phyloP scores from a whole-genome alignment of 2,888 invertebrate genomes.

The Plemyria rubiginata region DNA sequence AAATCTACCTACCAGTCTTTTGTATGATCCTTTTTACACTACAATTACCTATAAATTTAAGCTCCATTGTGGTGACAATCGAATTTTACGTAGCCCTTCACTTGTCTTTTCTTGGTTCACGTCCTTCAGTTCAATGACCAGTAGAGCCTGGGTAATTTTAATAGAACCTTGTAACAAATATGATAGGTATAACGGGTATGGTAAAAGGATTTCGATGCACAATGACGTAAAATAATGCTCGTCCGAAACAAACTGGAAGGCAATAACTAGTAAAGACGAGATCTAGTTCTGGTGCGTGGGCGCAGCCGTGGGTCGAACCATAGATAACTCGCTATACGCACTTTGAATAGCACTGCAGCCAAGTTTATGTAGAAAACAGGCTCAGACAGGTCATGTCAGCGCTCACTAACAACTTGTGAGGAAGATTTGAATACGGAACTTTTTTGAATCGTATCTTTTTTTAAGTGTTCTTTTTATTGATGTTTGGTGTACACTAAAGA shows the following conservation, averaged over 20 bases:
- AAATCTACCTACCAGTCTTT: too few species aligned
- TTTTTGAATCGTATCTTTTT: too few species aligned
- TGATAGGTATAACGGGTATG: neutral
- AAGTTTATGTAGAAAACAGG: conserved; percentile 12
- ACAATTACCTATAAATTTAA: too few species aligned
- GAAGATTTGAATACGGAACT: neutral
- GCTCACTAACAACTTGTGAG: neutral
- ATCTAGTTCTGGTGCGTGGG: conserved; percentile 75
- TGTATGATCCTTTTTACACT: too few species aligned
- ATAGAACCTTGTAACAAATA: too few species aligned
- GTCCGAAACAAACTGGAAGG: conserved; percentile 10
- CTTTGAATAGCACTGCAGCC: conserved; percentile 20
- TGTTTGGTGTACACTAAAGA: too few species aligned
- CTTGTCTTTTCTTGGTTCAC: neutral
- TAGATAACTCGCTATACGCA: conserved; percentile 28
- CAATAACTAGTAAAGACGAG: conserved; percentile 45
- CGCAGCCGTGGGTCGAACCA: conserved; percentile 60
- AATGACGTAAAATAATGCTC: neutral
- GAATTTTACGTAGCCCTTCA: neutral
- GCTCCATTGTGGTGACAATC: too few species aligned
- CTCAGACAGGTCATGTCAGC: neutral
- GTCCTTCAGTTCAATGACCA: neutral
- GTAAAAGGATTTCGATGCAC: neutral
- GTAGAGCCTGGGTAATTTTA: too few species aligned
- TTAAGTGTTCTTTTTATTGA: too few species aligned